These are phyloP conservation scores for Megalurothrips usitatus DNA, from an alignment of 2,888 invertebrate genomes.

Conservation along the genomic window DNA sequence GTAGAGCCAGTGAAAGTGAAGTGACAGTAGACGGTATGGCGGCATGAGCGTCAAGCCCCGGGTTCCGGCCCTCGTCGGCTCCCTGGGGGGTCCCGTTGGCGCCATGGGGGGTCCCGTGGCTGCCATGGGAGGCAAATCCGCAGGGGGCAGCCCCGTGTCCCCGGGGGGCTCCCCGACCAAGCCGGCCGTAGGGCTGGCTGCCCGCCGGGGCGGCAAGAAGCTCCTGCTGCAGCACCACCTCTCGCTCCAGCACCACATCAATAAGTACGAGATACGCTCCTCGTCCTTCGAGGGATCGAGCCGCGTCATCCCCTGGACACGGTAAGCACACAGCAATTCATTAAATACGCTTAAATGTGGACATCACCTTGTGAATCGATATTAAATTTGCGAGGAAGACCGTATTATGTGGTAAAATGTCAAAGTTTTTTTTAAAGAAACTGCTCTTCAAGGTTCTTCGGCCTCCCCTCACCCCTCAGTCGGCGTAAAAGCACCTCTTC, in stretches of 20 bases:
- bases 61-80: background rate
- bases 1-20: no score
- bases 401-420: no score
- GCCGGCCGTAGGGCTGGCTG: slow-evolving; percentile 25
- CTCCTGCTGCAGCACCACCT: slow-evolving; percentile 34
- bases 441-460: no score
- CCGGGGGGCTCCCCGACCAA: slow-evolving; percentile 28
- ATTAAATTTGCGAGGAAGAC: no score
- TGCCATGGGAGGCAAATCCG: background rate
- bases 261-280: slow-evolving; percentile 48
- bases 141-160: slow-evolving; percentile 29
- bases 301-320: slow-evolving; percentile 47
- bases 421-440: no score
- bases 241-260: slow-evolving; percentile 42
- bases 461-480: no score
- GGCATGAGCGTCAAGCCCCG: slow-evolving; percentile 3
- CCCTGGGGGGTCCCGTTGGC: slow-evolving; percentile 28
- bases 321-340: slow-evolving; percentile 33
- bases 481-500: no score
- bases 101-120: slow-evolving; percentile 25
- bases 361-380: no score
- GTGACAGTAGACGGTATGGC: background rate
- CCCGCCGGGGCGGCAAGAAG: slow-evolving; percentile 30
- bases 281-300: slow-evolving; percentile 48
- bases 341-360: no score